These are phyloP conservation scores for Clarias fuscus DNA, from an alignment of 2,797 vertebrate species.

Conservation along the genomic window DNA sequence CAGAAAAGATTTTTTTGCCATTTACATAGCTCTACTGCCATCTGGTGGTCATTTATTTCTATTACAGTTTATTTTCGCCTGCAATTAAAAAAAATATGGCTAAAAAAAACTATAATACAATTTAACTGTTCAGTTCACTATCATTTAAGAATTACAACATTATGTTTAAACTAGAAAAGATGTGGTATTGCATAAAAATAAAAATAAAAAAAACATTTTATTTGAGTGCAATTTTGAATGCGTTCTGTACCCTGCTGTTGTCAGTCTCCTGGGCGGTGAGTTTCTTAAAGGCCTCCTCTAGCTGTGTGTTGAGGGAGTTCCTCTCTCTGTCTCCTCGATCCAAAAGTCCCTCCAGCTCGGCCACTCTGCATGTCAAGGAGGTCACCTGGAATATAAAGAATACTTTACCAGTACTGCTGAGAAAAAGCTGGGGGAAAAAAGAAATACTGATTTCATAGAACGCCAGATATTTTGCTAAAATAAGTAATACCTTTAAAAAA, in stretches of 20 bases:
- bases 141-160: background rate
- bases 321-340: constrained; percentile 81
- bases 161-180: background rate
- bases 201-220: background rate
- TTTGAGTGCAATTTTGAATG: background rate
- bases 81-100: background rate
- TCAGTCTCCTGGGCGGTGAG: constrained; percentile 79
- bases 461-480: background rate
- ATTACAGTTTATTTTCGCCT: background rate
- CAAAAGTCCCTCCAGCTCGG: constrained; percentile 77
- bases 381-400: constrained; percentile 69
- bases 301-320: constrained; percentile 76
- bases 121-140: too few relatives aligned
- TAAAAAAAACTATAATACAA: background rate
- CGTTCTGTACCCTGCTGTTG: constrained; percentile 75
- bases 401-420: background rate
- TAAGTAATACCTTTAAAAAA: too few relatives aligned
- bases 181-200: background rate
- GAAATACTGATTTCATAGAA: background rate
- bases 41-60: constrained; percentile 43
- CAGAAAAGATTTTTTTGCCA: background rate
- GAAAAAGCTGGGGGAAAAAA: background rate
- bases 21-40: constrained; percentile 50
- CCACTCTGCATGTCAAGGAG: constrained; percentile 79
- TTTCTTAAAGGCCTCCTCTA: constrained; percentile 79